phyloP scores from a whole-genome alignment of 2,888 invertebrate species.

The Palloptera scutellata region DNA sequence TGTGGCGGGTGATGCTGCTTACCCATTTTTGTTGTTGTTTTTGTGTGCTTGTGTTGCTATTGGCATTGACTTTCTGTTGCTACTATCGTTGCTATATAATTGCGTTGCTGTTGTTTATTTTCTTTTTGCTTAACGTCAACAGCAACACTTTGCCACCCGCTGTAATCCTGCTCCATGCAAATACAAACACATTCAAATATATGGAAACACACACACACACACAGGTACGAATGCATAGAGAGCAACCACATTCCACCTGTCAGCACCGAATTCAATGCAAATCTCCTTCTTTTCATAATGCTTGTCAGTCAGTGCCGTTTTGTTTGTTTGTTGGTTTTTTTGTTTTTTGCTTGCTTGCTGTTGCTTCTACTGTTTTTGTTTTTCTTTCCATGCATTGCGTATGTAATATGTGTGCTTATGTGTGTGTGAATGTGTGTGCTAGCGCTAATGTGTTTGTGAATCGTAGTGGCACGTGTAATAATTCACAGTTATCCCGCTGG shows the following conservation, averaged over 20 bases:
- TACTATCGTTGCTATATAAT: constrained; percentile 26
- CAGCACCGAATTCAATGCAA: constrained; percentile 24
- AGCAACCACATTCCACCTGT: constrained; percentile 19
- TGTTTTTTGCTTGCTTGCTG: not conserved
- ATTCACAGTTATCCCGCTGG: constrained; percentile 46
- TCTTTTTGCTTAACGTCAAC: constrained; percentile 43
- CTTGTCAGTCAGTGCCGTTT: constrained; percentile 11
- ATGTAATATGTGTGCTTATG: not conserved
- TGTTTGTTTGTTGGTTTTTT: constrained; percentile 16
- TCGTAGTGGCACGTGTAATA: constrained; percentile 44
- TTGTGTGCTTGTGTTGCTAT: constrained; percentile 41
- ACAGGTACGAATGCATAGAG: not conserved
- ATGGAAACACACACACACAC: not conserved
- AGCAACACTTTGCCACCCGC: constrained; percentile 25
- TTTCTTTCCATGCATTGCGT: constrained; percentile 43
- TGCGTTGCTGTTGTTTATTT: constrained; percentile 33
- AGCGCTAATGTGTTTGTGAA: constrained; percentile 7
- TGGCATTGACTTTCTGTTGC: constrained; percentile 50
- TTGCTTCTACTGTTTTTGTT: constrained; percentile 4
- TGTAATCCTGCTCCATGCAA: not conserved
- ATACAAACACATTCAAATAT: constrained; percentile 22
- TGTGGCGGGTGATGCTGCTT: constrained; percentile 10
- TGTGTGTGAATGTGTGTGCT: not conserved
- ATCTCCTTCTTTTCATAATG: constrained; percentile 28
- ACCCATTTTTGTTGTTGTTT: constrained; percentile 17